A percentile compares a stretch with the other conserved stretches of the same genome.
phyloP scores from a whole-genome alignment of 2,113 vertebrate species.

The Platichthys stellatus region DNA sequence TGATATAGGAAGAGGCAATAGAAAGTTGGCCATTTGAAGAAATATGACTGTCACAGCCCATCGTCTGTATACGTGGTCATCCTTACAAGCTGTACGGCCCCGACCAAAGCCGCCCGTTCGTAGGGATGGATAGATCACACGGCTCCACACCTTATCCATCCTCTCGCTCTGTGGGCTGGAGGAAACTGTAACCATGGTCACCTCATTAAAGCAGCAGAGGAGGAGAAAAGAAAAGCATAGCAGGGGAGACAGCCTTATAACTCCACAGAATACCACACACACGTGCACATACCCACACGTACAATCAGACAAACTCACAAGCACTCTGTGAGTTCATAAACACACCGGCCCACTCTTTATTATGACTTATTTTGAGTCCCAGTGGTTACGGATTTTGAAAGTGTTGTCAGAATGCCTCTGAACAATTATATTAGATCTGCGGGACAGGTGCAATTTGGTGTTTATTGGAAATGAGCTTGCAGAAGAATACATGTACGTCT shows the following conservation, averaged over 20 bases:
- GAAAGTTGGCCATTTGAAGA: constrained; percentile 46
- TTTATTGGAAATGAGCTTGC: constrained; percentile 10
- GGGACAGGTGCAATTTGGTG: constrained; percentile 1
- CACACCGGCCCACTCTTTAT: constrained; percentile 19
- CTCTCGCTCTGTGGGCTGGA: constrained; percentile 26
- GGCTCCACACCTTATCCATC: constrained; percentile 42
- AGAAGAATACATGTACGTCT: background rate
- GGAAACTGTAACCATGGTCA: constrained; percentile 55
- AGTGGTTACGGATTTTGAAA: too few relatives aligned
- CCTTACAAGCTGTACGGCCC: constrained; percentile 48
- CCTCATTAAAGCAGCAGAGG: constrained; percentile 47
- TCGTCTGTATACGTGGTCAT: constrained; percentile 52
- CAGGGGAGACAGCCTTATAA: constrained; percentile 30
- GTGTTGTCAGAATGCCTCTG: constrained; percentile 1
- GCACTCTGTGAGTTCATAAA: constrained; percentile 40
- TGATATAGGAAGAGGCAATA: constrained; percentile 45
- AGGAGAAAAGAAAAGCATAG: constrained; percentile 23
- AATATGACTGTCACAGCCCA: constrained; percentile 48
- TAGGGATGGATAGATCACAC: constrained; percentile 43
- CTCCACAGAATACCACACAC: constrained; percentile 36
- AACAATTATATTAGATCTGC: constrained; percentile 13
- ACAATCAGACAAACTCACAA: constrained; percentile 28
- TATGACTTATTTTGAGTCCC: background rate
- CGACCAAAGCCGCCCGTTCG: constrained; percentile 45
- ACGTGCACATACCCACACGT: constrained; percentile 10